These are phyloP conservation scores for Amblyjoppa proteus DNA, from an alignment of 2,888 invertebrate genomes.

Conservation along the genomic window DNA sequence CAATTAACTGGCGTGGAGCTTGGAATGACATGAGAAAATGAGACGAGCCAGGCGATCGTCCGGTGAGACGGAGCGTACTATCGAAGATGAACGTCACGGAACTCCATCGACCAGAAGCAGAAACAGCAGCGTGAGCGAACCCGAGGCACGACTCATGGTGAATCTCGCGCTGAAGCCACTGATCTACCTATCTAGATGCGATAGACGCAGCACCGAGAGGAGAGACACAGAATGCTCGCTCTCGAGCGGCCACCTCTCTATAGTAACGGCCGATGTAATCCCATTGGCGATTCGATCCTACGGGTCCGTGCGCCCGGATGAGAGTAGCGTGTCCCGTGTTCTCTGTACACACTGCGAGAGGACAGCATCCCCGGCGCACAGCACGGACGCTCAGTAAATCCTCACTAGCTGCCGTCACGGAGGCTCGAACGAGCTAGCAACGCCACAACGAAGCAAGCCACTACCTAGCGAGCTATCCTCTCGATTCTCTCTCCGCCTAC, in stretches of 20 bases:
- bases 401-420: slow-evolving; percentile 82
- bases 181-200: slow-evolving; percentile 71
- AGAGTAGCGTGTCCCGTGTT: slow-evolving; percentile 72
- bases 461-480: slow-evolving; percentile 57
- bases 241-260: slow-evolving; percentile 73
- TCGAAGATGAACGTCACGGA: slow-evolving; percentile 81
- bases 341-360: slow-evolving; percentile 75
- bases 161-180: slow-evolving; percentile 71
- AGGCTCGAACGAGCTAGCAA: slow-evolving; percentile 75
- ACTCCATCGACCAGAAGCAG: slow-evolving; percentile 74
- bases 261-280: slow-evolving; percentile 79
- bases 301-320: slow-evolving; percentile 69
- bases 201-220: slow-evolving; percentile 61
- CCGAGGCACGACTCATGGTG: slow-evolving; percentile 79
- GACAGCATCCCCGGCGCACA: slow-evolving; percentile 66
- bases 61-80: slow-evolving; percentile 58
- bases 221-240: slow-evolving; percentile 75
- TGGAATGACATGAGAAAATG: slow-evolving; percentile 58
- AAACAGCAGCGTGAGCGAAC: slow-evolving; percentile 79
- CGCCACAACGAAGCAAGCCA: slow-evolving; percentile 48
- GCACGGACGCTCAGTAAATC: slow-evolving; percentile 81
- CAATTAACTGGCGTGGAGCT: slow-evolving; percentile 50
- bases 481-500: slow-evolving; percentile 55
- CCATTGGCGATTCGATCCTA: slow-evolving; percentile 83
- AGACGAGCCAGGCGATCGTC: slow-evolving; percentile 62